Evolutionary conservation across 2,797 vertebrate genomes (phyloP).

Genomic region (Arrhamphus sclerolepis): DNA sequence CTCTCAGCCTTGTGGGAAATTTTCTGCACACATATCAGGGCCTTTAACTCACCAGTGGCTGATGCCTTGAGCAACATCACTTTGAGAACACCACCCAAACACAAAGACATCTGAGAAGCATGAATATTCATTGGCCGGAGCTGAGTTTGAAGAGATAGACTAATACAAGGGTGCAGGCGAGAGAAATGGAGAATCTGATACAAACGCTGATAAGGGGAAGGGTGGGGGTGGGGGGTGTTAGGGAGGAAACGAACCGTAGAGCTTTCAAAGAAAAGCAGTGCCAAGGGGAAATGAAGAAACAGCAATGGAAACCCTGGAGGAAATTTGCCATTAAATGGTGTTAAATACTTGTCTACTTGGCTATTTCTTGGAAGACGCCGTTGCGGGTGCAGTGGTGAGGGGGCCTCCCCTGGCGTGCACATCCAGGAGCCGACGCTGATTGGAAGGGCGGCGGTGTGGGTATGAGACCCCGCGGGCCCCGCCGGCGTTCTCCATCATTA

Average conservation of each 20-base stretch:
- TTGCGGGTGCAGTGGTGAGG: conserved; percentile 30
- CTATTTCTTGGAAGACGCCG: conserved; percentile 38
- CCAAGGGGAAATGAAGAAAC: conserved; percentile 40
- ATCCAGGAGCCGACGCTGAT: conserved; percentile 52
- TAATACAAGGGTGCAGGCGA: conserved; percentile 42
- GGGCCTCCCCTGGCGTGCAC: conserved; percentile 39
- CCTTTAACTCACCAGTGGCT: conserved; percentile 67
- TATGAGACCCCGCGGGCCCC: conserved; percentile 55
- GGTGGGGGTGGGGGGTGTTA: no score
- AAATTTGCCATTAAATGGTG: conserved; percentile 56
- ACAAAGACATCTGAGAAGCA: conserved; percentile 61
- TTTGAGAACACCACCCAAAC: conserved; percentile 72
- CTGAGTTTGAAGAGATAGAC: conserved; percentile 42
- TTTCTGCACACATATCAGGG: conserved; percentile 77
- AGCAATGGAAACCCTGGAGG: conserved; percentile 41
- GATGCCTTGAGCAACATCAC: conserved; percentile 72
- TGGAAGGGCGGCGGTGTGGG: conserved; percentile 58
- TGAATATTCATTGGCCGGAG: conserved; percentile 71
- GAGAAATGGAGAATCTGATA: conserved; percentile 30
- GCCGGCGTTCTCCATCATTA: conserved; percentile 60
- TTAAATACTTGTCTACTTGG: conserved; percentile 54
- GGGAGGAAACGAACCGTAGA: conserved; percentile 7
- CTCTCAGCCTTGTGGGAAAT: conserved; percentile 66
- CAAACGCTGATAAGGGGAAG: conserved; percentile 21
- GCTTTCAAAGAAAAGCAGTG: conserved; percentile 16